Percentiles rank a stretch among this genome's conserved stretches.
Evolutionary conservation across 2,888 invertebrate species (phyloP).

Genomic region (Pheosia tremula): DNA sequence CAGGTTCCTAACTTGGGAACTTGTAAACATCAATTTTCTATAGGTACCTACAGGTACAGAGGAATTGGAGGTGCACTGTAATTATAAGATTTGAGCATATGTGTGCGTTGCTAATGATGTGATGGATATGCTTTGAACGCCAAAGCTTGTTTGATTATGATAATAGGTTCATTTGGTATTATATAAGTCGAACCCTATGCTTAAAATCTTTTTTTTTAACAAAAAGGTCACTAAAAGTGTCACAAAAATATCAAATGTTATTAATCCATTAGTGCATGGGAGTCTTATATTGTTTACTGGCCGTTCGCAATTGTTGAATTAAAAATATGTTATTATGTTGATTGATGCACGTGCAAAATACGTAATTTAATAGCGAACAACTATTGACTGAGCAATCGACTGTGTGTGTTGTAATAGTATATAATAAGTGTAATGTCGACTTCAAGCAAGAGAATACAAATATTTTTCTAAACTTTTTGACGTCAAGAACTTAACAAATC

Average conservation of each 20-base stretch:
- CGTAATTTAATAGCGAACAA: conserved; percentile 54
- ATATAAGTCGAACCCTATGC: conserved; percentile 40
- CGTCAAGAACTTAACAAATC: conserved; percentile 61
- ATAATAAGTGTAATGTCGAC: conserved; percentile 74
- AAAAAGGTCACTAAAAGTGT: conserved; percentile 74
- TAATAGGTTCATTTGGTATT: conserved; percentile 38
- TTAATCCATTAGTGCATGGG: conserved; percentile 24
- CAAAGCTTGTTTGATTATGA: conserved; percentile 56
- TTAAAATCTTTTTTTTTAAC: conserved; percentile 56
- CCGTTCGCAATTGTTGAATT: neutral
- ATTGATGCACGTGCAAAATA: conserved; percentile 26
- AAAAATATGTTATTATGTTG: conserved; percentile 14
- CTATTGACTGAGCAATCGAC: conserved; percentile 79
- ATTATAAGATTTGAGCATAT: conserved; percentile 37
- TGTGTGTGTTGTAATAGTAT: conserved; percentile 62
- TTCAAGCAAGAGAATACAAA: conserved; percentile 67
- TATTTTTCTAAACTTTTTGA: conserved; percentile 84
- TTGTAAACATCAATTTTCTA: conserved; percentile 13
- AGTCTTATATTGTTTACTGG: neutral
- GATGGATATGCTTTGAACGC: conserved; percentile 59
- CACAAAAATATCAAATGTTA: conserved; percentile 47
- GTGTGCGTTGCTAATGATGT: conserved; percentile 43
- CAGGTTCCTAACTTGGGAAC: conserved; percentile 16
- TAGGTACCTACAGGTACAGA: conserved; percentile 26
- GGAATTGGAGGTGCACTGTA: conserved; percentile 42